Conservation (phyloP, 2,113 vertebrate genomes). For the Onychorhynchus coronatus region DNA sequence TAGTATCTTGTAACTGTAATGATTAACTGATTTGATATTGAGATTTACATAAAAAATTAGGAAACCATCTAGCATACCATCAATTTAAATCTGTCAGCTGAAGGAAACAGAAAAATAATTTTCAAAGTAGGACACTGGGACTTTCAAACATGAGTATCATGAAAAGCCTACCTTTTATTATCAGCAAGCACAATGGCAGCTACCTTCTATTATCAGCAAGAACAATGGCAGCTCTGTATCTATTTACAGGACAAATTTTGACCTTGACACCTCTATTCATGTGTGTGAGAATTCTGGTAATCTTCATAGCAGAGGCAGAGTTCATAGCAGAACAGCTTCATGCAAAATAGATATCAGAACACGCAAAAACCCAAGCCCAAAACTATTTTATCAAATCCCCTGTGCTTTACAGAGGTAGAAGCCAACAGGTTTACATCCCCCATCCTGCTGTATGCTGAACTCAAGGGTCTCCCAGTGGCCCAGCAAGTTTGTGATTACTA, state of each 20-base stretch:
- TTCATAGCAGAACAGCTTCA: background rate
- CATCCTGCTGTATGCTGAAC: accelerated
- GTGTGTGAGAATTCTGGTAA: background rate
- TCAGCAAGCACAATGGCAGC: background rate
- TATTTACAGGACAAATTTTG: background rate
- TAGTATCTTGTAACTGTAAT: background rate
- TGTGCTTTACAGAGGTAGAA: background rate
- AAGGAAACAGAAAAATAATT: background rate
- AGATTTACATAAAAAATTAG: background rate
- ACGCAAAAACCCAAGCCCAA: background rate
- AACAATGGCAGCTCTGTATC: background rate
- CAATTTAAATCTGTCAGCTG: background rate
- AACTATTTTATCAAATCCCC: background rate
- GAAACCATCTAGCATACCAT: background rate
- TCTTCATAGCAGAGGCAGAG: background rate
- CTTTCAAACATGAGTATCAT: background rate
- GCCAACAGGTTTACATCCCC: background rate
- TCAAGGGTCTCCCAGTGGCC: background rate
- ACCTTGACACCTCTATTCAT: background rate
- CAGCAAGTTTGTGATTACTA: too few relatives aligned
- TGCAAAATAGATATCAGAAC: background rate
- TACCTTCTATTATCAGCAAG: background rate
- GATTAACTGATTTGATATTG: background rate
- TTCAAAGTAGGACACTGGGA: background rate
- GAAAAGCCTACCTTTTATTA: background rate